Evolutionary conservation across 2,797 vertebrate species (phyloP), one percentile per base, ranked within the genome.

Genomic region (Sebastes taczanowskii): DNA sequence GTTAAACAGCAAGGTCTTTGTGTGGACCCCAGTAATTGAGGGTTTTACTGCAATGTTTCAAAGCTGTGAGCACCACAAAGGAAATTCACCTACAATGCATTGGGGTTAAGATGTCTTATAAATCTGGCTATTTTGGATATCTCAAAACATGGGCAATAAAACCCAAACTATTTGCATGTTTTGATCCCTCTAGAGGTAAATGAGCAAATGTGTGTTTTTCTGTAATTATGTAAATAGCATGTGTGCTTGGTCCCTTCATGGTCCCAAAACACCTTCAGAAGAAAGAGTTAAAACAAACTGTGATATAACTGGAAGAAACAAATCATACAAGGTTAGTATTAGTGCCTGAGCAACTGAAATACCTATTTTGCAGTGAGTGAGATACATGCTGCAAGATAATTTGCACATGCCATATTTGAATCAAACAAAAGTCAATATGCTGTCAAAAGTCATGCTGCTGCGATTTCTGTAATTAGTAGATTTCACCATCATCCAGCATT

Each of bases 371-470:
- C 71, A 74, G 35, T 77, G 68, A 72, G 77, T 71, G 29, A 77
- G 68, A 80, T 32, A 52, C 82, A 87, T 32, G 83, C 84, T 71
- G 69, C 42, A 70, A 35, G 72, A 79, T 67, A 7, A 78, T 83
- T 71, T 83, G 42, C 68, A 86, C 75, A 82, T 84, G 79, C 68
- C 25, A 32, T 63, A 64, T 77, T 35, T 68, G 22, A 71, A 69
- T 72, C 66, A 80, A 72, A 80, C 30, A 74, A 29, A 67, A 32
- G 42, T 64, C 55, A 58, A 80, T 80, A 78, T 34, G 53, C 65
- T 65, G 53, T 46, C 62, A 86, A 62, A 49, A 42, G 30, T 77
- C 87, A 90, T 81, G 79, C 84, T 72, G 79, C 64, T 81, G 52
- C n/a, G 7, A 38, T 72, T 46, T 75, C 62, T 66, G 59, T 72